phyloP scores from a whole-genome alignment of 2,888 invertebrate species.

The Teinopalpus imperialis region DNA sequence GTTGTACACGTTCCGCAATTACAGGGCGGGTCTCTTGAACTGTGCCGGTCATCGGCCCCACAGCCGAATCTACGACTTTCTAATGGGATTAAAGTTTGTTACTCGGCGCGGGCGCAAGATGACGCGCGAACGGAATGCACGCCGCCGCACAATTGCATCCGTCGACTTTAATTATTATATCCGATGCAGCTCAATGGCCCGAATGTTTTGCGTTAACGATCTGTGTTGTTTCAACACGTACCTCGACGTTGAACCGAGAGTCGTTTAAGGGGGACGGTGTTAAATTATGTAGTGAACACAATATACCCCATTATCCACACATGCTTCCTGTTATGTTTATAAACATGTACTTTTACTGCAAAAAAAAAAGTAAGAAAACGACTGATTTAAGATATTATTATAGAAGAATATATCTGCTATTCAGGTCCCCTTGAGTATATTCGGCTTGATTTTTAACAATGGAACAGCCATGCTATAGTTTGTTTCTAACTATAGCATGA shows the following conservation, averaged over 20 bases:
- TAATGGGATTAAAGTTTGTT: conserved; percentile 66
- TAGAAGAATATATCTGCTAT: no score
- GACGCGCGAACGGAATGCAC: conserved; percentile 48
- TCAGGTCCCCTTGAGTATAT: no score
- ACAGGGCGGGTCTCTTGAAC: conserved; percentile 59
- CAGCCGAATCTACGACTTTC: conserved; percentile 72
- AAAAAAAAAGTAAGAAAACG: no score
- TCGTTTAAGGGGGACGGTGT: not conserved
- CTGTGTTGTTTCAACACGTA: conserved; percentile 23
- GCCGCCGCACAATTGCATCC: conserved; percentile 47
- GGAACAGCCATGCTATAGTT: no score
- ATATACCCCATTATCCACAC: no score
- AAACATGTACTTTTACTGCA: no score
- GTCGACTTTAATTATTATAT: conserved; percentile 47
- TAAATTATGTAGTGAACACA: not conserved
- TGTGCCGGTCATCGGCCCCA: conserved; percentile 63
- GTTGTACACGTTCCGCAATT: conserved; percentile 50
- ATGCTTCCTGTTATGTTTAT: no score
- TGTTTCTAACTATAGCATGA: no score
- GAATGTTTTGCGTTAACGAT: conserved; percentile 24
- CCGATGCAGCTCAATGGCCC: conserved; percentile 34
- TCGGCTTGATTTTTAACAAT: no score
- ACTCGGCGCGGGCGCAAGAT: conserved; percentile 48
- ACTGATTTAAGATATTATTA: no score
- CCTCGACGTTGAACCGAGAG: no score